Conservation (phyloP, 1,140 invertebrate genomes). For the Druon quercuslanigerum region DNA sequence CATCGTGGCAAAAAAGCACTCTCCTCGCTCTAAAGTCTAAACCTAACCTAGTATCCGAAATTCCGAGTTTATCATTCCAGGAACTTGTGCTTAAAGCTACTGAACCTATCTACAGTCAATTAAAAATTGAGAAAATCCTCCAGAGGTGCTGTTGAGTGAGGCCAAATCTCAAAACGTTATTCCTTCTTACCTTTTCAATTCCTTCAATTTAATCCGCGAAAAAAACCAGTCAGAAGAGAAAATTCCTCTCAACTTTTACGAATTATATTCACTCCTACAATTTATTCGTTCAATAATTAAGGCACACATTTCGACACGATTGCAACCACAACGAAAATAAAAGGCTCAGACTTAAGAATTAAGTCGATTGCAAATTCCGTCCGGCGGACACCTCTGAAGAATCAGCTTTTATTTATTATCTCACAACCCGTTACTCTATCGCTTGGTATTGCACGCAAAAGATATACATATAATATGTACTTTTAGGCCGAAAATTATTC, state of each 20-base stretch:
- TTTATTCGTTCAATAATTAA: background rate
- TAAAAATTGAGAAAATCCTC: background rate
- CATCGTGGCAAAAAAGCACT: slow-evolving; percentile 21
- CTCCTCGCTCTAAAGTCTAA: background rate
- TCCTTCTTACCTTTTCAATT: background rate
- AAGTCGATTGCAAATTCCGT: background rate
- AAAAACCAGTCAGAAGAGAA: background rate
- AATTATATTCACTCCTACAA: background rate
- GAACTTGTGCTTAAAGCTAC: slow-evolving; percentile 13
- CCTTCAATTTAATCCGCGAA: background rate
- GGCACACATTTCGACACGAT: slow-evolving; percentile 16
- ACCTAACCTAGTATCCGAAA: background rate
- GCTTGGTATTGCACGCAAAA: slow-evolving; percentile 19
- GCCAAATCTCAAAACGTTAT: too few relatives aligned
- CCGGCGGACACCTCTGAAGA: slow-evolving; percentile 1
- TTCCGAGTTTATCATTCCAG: slow-evolving; percentile 5
- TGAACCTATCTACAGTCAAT: slow-evolving; percentile 19
- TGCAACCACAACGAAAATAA: background rate
- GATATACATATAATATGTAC: too few relatives aligned
- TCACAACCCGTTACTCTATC: slow-evolving; percentile 17
- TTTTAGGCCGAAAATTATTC: too few relatives aligned
- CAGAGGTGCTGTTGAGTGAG: background rate
- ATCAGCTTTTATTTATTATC: background rate
- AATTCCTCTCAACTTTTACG: background rate
- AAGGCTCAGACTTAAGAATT: background rate